These are phyloP conservation scores for Pseudorhiza aurosa DNA, from an alignment of 30 jellyfish, hydroid and myxozoan genomes.

Conservation along the genomic window DNA sequence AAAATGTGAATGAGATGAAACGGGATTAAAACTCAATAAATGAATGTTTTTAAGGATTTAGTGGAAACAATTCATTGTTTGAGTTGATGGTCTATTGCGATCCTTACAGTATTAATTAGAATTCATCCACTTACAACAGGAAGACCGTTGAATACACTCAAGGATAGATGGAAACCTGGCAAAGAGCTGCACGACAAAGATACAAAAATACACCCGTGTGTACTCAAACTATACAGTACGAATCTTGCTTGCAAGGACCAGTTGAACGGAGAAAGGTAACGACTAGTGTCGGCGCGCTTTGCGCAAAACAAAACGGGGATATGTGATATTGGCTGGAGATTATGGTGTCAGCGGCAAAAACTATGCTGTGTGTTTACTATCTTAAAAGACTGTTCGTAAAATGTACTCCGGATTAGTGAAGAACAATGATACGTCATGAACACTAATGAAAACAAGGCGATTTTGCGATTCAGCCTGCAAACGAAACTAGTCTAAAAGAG, in stretches of 20 bases:
- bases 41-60: no score
- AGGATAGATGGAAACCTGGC: not conserved
- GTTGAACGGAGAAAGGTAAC: constrained; percentile 39
- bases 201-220: not conserved
- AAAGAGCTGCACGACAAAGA: not conserved
- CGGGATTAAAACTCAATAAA: no score
- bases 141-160: no score
- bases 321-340: constrained; percentile 14
- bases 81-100: not conserved
- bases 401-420: constrained; percentile 8
- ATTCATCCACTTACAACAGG: no score
- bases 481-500: no score
- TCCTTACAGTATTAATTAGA: no score
- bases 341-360: constrained; percentile 1
- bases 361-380: constrained; percentile 14
- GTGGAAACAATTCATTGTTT: not conserved
- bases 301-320: constrained; percentile 22
- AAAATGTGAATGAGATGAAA: no score
- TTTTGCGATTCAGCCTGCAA: no score
- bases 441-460: not conserved
- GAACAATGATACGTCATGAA: constrained; percentile 16
- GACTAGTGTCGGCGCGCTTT: constrained; percentile 35
- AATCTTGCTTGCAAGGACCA: constrained; percentile 39
- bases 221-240: not conserved
- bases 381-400: constrained; percentile 15